Base-by-base conservation (phyloP, 2,113 vertebrate genomes). In the Cygnus atratus region DNA sequence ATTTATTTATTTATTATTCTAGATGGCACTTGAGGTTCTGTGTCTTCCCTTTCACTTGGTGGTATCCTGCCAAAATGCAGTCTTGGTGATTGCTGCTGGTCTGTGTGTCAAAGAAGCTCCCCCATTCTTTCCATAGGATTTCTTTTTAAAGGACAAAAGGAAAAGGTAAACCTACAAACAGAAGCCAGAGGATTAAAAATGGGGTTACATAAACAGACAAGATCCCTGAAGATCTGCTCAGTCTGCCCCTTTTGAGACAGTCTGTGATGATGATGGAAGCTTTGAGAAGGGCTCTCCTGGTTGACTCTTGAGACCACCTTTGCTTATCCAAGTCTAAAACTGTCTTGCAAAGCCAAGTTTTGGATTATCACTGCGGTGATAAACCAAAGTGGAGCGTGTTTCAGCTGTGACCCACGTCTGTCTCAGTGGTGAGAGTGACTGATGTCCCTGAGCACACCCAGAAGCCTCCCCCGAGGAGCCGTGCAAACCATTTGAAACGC, bases 391-490 rank as follows among this genome's bases (percentile, higher is more conserved):
- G 8, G 37, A 52, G 59, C 5, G 66, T 11, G 50, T 65, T 79
- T 39, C 75, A 20, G 19, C 6, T 0, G 2, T 2, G 6, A 46
- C 52, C 44, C 21, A 5, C 4, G 0, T 13, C 37, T n/a, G 0
- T 15, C 37, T 39, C 26, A 39, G 33, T 6, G 1, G 11, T 8
- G 62, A 55, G 13, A 61, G 31, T 1, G 2, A 19, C 83, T 3
- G 2, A 46, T 46, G 29, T 9, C 75, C 37, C n/a, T 33, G 6
- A 52, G 7, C 50, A 25, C 50, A 13, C 41, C 29, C 57, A 26
- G 50, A 70, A 50, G 25, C 70, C 35, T n/a, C 41, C 57, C 39
- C 7, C 1, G 13, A 33, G 48, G 46, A 55, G 13, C 61, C 31
- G 25, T 5, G 24, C 43, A 28, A 37, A 43, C 8, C 7, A 1